Conservation (phyloP, 2,113 vertebrate genomes). For the Spizaetus ornatus region DNA sequence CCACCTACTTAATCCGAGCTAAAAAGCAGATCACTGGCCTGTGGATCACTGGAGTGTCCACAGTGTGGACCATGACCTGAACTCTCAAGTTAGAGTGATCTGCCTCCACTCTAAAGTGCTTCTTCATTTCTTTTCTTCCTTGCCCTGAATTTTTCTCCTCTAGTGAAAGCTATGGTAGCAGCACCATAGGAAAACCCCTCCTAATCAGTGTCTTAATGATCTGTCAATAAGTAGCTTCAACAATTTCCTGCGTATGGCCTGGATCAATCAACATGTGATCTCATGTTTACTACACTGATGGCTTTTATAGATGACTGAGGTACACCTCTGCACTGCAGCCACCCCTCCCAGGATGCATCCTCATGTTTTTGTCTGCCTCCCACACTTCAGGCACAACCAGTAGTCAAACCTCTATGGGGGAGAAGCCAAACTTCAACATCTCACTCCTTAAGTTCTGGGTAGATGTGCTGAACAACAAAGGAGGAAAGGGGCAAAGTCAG, state of each 20-base stretch:
- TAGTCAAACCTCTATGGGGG: fast-evolving
- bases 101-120: background rate
- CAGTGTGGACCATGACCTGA: background rate
- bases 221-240: background rate
- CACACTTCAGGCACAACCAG: background rate
- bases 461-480: background rate
- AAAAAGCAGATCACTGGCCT: background rate
- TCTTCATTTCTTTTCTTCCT: background rate
- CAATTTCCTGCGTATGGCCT: background rate
- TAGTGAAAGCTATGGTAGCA: background rate
- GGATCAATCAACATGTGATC: background rate
- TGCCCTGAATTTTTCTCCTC: background rate
- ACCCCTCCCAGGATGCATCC: background rate
- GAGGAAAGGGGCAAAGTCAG: background rate
- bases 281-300: background rate
- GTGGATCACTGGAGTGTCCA: background rate
- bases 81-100: background rate
- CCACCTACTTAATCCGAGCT: background rate
- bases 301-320: background rate
- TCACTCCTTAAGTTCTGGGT: background rate
- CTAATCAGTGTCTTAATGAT: background rate
- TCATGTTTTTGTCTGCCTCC: background rate
- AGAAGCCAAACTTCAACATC: background rate
- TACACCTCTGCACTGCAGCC: background rate
- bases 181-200: background rate